Percentiles rank a stretch among this genome's conserved stretches.
These are phyloP conservation scores for Choristoneura fumiferana DNA, from an alignment of 1,140 invertebrate species.

Conservation along the genomic window DNA sequence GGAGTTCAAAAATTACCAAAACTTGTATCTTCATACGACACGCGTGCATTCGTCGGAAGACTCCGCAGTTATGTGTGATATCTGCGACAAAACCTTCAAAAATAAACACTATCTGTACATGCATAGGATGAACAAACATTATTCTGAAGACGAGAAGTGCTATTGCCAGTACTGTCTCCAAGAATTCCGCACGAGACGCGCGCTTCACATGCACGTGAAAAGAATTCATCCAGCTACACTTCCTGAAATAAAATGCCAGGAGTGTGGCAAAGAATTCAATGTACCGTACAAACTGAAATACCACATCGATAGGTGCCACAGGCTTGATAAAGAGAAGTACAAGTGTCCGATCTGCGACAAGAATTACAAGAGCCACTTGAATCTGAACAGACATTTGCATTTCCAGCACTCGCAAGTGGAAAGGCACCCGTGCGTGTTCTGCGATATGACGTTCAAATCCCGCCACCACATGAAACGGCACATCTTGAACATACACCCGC, in stretches of 20 bases:
- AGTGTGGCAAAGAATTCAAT: slow-evolving; percentile 61
- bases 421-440: slow-evolving; percentile 64
- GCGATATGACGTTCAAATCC: slow-evolving; percentile 65
- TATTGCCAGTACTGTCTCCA: slow-evolving; percentile 68
- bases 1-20: slow-evolving; percentile 72
- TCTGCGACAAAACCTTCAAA: slow-evolving; percentile 68
- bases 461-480: slow-evolving; percentile 67
- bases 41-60: slow-evolving; percentile 64
- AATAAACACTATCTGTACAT: slow-evolving; percentile 73
- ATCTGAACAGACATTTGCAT: slow-evolving; percentile 59
- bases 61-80: slow-evolving; percentile 59
- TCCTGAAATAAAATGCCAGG: slow-evolving; percentile 61
- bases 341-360: slow-evolving; percentile 66
- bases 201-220: slow-evolving; percentile 64
- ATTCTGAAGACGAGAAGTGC: slow-evolving; percentile 63
- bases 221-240: slow-evolving; percentile 57
- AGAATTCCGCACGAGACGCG: slow-evolving; percentile 59
- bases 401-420: slow-evolving; percentile 60
- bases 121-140: slow-evolving; percentile 71
- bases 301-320: slow-evolving; percentile 56
- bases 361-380: slow-evolving; percentile 58
- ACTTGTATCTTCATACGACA: slow-evolving; percentile 63
- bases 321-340: slow-evolving; percentile 51
- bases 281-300: slow-evolving; percentile 64
- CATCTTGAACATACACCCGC: slow-evolving; percentile 66